These are phyloP conservation scores for Nyctalus aviator DNA, from an alignment of 2,797 vertebrate genomes.

Conservation along the genomic window DNA sequence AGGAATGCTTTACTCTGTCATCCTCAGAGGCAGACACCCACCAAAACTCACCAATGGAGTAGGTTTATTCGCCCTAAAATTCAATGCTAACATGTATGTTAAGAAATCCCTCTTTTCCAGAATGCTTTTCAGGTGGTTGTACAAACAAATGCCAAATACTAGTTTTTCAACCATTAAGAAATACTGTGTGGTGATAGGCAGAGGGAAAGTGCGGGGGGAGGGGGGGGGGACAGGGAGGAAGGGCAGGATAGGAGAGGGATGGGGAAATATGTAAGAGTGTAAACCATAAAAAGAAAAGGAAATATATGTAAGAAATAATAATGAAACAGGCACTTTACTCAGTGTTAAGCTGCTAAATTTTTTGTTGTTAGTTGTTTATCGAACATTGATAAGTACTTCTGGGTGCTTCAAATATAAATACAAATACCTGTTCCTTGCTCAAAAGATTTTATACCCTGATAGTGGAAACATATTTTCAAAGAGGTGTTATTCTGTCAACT, in stretches of 20 bases:
- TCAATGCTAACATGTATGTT: background rate
- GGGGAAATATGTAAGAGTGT: background rate
- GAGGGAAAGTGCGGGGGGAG: background rate
- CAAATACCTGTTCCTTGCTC: background rate
- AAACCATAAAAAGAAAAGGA: background rate
- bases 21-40: background rate
- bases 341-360: conserved; percentile 27
- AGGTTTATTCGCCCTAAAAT: background rate
- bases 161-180: conserved; percentile 41
- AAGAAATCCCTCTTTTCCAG: conserved; percentile 10
- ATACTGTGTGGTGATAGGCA: background rate
- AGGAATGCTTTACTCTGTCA: conserved; percentile 9
- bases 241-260: background rate
- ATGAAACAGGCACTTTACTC: conserved; percentile 33
- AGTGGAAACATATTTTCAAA: background rate
- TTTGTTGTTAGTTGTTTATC: conserved; percentile 30
- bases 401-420: conserved; percentile 31
- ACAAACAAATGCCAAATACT: conserved; percentile 25
- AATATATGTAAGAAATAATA: conserved; percentile 2
- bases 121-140: background rate
- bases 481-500: background rate
- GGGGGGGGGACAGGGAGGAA: background rate
- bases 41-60: background rate
- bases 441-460: background rate
- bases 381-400: background rate